Percentiles rank a stretch among this genome's conserved stretches.
Evolutionary conservation across 1,140 invertebrate species (phyloP).

Genomic region (Tribolium madens): DNA sequence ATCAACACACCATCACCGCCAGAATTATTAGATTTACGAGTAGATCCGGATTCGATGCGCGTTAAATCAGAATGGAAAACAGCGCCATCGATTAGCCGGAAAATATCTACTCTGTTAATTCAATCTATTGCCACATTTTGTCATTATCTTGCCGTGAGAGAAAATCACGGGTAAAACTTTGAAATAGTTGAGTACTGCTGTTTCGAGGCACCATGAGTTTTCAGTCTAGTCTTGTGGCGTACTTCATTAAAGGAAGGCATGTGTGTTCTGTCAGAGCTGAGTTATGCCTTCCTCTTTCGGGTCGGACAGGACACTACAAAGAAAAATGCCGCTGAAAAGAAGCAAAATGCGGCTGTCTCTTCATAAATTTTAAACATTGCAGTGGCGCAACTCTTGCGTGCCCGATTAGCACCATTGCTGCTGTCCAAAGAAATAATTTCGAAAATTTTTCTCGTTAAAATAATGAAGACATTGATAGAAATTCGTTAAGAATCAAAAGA

Average conservation of each 20-base stretch:
- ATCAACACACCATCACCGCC: slow-evolving; percentile 8
- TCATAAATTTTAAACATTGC: slow-evolving; percentile 41
- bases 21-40: slow-evolving; percentile 23
- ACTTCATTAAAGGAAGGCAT: slow-evolving; percentile 43
- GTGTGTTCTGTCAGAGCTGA: slow-evolving; percentile 42
- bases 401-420: not conserved
- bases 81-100: not conserved
- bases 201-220: not conserved
- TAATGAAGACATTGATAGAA: slow-evolving; percentile 21
- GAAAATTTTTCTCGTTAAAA: slow-evolving; percentile 9
- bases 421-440: not conserved
- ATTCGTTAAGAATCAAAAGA: slow-evolving; percentile 34
- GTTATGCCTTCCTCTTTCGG: slow-evolving; percentile 29
- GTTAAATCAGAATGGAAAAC: not conserved
- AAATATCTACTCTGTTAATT: not conserved
- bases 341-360: slow-evolving; percentile 27
- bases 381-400: slow-evolving; percentile 11
- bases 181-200: not conserved
- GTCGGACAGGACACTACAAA: slow-evolving; percentile 41
- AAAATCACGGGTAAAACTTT: too few relatives aligned
- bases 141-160: too few relatives aligned
- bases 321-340: slow-evolving; percentile 41
- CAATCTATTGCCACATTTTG: too few relatives aligned
- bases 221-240: slow-evolving; percentile 21
- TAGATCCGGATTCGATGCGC: slow-evolving; percentile 9